Conservation (phyloP, 2,888 invertebrate species). For the Elegia similella region DNA sequence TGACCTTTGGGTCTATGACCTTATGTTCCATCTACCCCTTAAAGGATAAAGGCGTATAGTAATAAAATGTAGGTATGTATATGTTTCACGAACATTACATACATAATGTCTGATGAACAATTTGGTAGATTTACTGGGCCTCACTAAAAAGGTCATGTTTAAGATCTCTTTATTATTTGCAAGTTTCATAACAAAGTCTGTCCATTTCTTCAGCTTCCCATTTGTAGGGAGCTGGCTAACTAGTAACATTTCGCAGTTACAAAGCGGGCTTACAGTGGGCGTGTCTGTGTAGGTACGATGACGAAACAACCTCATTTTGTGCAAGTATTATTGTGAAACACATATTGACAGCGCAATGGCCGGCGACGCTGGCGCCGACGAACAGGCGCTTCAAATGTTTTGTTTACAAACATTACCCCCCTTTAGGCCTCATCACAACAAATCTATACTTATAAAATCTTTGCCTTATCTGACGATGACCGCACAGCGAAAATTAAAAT, state of each 20-base stretch:
- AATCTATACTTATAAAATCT: too few relatives aligned
- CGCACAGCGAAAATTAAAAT: not conserved
- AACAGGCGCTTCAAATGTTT: constrained; percentile 24
- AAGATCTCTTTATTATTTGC: not conserved
- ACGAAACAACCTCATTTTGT: constrained; percentile 71
- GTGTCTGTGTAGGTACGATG: constrained; percentile 63
- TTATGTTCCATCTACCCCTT: too few relatives aligned
- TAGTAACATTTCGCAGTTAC: constrained; percentile 37
- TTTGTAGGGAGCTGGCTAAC: constrained; percentile 25
- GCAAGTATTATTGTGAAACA: constrained; percentile 76
- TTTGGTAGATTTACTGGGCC: too few relatives aligned
- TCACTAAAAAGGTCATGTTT: too few relatives aligned
- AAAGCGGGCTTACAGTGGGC: constrained; percentile 57
- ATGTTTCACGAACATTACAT: too few relatives aligned
- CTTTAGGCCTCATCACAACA: not conserved
- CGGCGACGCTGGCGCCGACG: constrained; percentile 47
- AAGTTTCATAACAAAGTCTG: constrained; percentile 21
- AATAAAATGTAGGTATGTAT: too few relatives aligned
- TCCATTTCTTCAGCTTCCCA: not conserved
- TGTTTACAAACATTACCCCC: constrained; percentile 21
- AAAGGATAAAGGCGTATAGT: too few relatives aligned
- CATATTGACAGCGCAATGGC: constrained; percentile 50
- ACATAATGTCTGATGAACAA: too few relatives aligned
- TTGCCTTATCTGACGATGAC: too few relatives aligned
- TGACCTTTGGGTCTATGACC: too few relatives aligned